Conservation (phyloP, 2,888 invertebrate species). For the Cylloceria caligata region DNA sequence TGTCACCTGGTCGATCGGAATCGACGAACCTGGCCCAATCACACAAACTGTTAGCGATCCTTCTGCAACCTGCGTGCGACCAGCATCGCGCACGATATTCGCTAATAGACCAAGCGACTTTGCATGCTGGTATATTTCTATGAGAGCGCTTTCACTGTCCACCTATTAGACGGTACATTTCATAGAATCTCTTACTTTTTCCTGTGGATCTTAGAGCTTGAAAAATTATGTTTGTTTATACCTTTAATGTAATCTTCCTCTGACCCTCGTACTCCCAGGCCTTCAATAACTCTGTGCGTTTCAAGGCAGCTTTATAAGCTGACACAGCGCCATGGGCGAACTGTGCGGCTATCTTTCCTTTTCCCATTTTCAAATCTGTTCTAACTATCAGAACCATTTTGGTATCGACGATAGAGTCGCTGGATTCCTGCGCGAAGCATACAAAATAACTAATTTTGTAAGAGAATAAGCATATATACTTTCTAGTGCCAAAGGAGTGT, state of each 20-base stretch:
- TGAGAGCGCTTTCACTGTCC: constrained; percentile 91
- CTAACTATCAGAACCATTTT: constrained; percentile 95
- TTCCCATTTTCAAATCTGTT: constrained; percentile 97
- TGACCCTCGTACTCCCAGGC: constrained; percentile 91
- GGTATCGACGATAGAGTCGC: constrained; percentile 84
- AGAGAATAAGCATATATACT: too few species aligned
- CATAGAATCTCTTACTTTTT: not conserved
- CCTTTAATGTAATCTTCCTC: constrained; percentile 94
- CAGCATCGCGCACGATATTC: constrained; percentile 94
- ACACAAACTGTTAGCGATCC: constrained; percentile 96
- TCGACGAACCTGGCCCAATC: constrained; percentile 95
- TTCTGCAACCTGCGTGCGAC: constrained; percentile 95
- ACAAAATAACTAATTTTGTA: constrained; percentile 23
- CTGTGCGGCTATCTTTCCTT: constrained; percentile 97
- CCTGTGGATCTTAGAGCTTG: not conserved
- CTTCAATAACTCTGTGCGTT: constrained; percentile 87
- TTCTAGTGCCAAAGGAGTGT: too few species aligned
- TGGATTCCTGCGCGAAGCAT: constrained; percentile 41
- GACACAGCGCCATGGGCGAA: constrained; percentile 97
- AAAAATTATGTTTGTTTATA: constrained; percentile 72
- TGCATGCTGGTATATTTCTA: constrained; percentile 89
- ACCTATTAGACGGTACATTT: constrained; percentile 81
- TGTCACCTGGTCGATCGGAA: constrained; percentile 92
- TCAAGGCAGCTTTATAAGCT: constrained; percentile 90
- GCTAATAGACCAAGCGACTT: constrained; percentile 89